Base-by-base conservation (phyloP, 2,888 invertebrate species). In the Folsomia manolachei region DNA sequence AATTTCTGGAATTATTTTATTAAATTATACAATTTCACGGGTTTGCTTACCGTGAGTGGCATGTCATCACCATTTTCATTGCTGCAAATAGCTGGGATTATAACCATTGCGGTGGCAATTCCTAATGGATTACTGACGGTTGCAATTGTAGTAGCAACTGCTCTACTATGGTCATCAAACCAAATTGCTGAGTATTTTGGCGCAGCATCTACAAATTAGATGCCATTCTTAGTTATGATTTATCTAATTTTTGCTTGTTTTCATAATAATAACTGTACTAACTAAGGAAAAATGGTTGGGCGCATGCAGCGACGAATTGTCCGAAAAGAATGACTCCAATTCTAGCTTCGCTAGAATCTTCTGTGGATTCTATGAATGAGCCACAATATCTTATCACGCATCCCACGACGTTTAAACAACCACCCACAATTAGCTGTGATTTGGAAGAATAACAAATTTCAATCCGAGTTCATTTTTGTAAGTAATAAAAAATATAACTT, bases 181-280 rank as follows among this genome's bases (percentile, higher is more conserved):
- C 75, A 75, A 27, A 75, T 71, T 1, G 75, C 75, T 11, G 75
- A 73, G 25, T 27, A 75, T 61, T 75, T 75, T 52, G 75, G 72
- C n/a, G 75, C 72, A 14, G 71, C 68, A 66, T 73, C 73, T n/a
- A n/a, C n/a, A n/a, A n/a, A n/a, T n/a, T n/a, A n/a, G n/a, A n/a
- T n/a, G n/a, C n/a, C n/a, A n/a, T n/a, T n/a, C n/a, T n/a, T n/a
- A n/a, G n/a, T n/a, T n/a, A n/a, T n/a, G n/a, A n/a, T n/a, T n/a
- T n/a, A n/a, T n/a, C n/a, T n/a, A n/a, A n/a, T n/a, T n/a, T n/a
- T n/a, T n/a, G n/a, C n/a, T n/a, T n/a, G n/a, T n/a, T n/a, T n/a
- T n/a, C n/a, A n/a, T n/a, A n/a, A n/a, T n/a, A n/a, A n/a, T n/a
- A n/a, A n/a, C n/a, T n/a, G n/a, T n/a, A n/a, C n/a, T n/a, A n/a